phyloP scores from a whole-genome alignment of 1,140 invertebrate genomes.

The Drosophila pseudoananassae region DNA sequence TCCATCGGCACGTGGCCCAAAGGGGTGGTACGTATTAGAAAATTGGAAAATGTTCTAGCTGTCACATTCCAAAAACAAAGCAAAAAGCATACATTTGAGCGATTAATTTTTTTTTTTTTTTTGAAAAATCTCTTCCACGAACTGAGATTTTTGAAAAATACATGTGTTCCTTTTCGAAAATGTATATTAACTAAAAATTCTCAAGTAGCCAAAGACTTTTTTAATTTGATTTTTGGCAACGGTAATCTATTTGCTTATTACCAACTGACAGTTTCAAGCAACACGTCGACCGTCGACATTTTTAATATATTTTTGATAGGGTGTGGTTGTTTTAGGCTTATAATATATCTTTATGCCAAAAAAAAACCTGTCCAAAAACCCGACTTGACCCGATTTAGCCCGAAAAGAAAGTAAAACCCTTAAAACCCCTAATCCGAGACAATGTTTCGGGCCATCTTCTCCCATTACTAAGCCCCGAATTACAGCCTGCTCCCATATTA shows the following conservation, averaged over 20 bases:
- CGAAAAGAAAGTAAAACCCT: slow-evolving; percentile 17
- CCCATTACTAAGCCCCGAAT: slow-evolving; percentile 44
- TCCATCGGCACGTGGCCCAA: slow-evolving; percentile 30
- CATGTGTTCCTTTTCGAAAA: slow-evolving; percentile 8
- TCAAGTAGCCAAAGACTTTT: neutral
- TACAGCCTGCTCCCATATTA: slow-evolving; percentile 45
- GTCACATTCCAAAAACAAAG: slow-evolving; percentile 16
- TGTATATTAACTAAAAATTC: neutral
- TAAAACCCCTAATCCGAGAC: slow-evolving; percentile 44
- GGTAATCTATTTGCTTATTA: slow-evolving; percentile 25
- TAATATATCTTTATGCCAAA: neutral
- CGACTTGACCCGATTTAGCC: slow-evolving; percentile 40
- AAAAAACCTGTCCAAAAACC: neutral
- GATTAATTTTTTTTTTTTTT: slow-evolving; percentile 29
- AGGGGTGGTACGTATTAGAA: slow-evolving; percentile 27
- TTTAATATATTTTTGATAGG: neutral
- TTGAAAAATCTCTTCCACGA: slow-evolving; percentile 18
- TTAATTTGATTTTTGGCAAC: slow-evolving; percentile 4
- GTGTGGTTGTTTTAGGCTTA: neutral
- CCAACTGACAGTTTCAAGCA: neutral
- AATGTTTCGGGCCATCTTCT: slow-evolving; percentile 30
- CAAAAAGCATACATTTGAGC: slow-evolving; percentile 1
- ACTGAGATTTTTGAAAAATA: slow-evolving; percentile 3
- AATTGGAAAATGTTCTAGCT: slow-evolving; percentile 40
- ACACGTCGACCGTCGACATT: neutral